Percentiles rank a stretch among this genome's conserved stretches.
phyloP scores from a whole-genome alignment of 2,113 vertebrate species.

The Pongo abelii region DNA sequence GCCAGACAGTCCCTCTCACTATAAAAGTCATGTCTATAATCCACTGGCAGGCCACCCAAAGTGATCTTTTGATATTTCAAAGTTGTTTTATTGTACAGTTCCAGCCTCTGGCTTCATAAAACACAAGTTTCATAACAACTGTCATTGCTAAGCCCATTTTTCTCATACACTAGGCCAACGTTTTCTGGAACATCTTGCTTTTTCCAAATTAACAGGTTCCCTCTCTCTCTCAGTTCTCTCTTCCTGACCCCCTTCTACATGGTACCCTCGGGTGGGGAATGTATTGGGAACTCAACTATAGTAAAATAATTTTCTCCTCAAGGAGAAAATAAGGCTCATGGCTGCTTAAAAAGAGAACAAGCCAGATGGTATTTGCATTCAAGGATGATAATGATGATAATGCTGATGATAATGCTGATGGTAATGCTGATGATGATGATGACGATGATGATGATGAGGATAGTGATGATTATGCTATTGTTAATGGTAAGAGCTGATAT shows the following conservation, averaged over 20 bases:
- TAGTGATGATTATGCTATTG: not conserved
- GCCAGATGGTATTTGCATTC: not conserved
- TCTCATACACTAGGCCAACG: not conserved
- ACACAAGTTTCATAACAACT: conserved; percentile 53
- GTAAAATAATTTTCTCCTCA: conserved; percentile 2
- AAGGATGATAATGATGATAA: not conserved
- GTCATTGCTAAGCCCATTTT: conserved; percentile 67
- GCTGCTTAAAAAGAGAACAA: conserved; percentile 56
- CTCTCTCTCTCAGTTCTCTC: not conserved
- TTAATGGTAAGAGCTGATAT: not conserved
- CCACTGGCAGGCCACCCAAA: conserved; percentile 50
- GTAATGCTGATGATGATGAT: not conserved
- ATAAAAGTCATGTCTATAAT: conserved; percentile 68
- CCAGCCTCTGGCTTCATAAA: conserved; percentile 65
- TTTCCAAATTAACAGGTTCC: not conserved
- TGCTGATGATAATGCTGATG: not conserved
- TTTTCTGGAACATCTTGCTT: conserved; percentile 54
- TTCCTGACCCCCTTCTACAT: not conserved
- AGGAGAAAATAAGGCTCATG: conserved; percentile 52
- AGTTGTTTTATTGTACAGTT: conserved; percentile 61
- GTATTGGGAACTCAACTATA: not conserved
- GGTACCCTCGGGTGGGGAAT: not conserved
- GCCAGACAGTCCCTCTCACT: conserved; percentile 63
- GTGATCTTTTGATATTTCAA: conserved; percentile 69
- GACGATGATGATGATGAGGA: not conserved